A percentile compares a stretch with the other conserved stretches of the same genome.
phyloP scores from a whole-genome alignment of 2,888 invertebrate genomes.

The Dilophus febrilis region DNA sequence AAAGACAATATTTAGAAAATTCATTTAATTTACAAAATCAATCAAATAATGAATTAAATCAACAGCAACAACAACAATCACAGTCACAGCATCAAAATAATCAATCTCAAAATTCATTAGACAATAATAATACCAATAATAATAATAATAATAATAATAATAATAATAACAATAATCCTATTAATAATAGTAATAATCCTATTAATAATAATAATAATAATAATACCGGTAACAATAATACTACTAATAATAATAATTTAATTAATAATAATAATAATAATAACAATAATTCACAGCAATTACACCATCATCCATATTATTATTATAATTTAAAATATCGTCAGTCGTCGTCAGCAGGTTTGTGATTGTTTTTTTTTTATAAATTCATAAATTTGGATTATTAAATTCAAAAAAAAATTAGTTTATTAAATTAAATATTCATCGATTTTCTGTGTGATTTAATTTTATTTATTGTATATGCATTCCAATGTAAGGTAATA shows the following conservation, averaged over 20 bases:
- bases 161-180: conserved; percentile 9
- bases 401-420: no score
- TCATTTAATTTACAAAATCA: no score
- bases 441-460: no score
- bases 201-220: background rate
- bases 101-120: conserved; percentile 12
- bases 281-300: background rate
- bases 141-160: background rate
- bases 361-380: background rate
- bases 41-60: conserved; percentile 8
- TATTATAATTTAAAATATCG: background rate
- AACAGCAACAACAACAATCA: conserved; percentile 1
- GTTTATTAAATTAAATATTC: no score
- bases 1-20: no score
- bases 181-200: conserved; percentile 14
- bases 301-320: background rate
- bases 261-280: background rate
- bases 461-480: no score
- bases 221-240: background rate
- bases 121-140: background rate
- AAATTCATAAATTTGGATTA: background rate
- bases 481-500: no score
- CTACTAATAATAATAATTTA: background rate
- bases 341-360: background rate
- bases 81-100: no score